These are phyloP conservation scores for Danio tinwini DNA, from an alignment of 2,797 vertebrate species.

Conservation along the genomic window DNA sequence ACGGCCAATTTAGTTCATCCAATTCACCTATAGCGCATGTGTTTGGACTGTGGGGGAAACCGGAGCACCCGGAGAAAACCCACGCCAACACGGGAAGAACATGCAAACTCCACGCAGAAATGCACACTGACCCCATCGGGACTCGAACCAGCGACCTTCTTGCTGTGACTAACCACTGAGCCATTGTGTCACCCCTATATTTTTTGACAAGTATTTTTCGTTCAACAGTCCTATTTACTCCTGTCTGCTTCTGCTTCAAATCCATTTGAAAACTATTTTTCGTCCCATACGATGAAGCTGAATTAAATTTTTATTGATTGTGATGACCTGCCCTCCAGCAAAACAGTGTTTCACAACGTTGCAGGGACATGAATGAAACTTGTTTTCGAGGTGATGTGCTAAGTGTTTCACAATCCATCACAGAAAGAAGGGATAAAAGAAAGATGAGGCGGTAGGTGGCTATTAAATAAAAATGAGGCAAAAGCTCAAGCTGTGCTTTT, in stretches of 20 bases:
- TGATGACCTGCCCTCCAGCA: not conserved
- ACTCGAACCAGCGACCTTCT: no score
- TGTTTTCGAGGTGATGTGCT: constrained; percentile 12
- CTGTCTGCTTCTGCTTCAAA: not conserved
- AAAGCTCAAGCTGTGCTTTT: constrained; percentile 23
- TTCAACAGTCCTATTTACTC: not conserved
- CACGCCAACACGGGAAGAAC: no score
- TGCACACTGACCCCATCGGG: no score
- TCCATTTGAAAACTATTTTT: not conserved
- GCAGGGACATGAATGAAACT: not conserved
- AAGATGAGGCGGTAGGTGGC: constrained; percentile 21
- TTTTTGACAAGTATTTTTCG: not conserved
- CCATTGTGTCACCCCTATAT: no score
- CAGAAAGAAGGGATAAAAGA: constrained; percentile 19
- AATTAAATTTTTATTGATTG: not conserved
- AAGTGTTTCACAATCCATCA: constrained; percentile 23
- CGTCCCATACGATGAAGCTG: not conserved
- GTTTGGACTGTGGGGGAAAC: no score
- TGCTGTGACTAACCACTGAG: no score
- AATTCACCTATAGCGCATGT: no score
- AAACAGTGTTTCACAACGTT: not conserved
- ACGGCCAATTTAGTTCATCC: no score
- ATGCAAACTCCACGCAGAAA: no score
- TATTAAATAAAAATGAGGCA: constrained; percentile 31
- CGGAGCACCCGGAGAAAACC: no score